A percentile compares a stretch with the other conserved stretches of the same genome.
Evolutionary conservation across 2,888 invertebrate genomes (phyloP).

Genomic region (Scelioninae gen. 2): DNA sequence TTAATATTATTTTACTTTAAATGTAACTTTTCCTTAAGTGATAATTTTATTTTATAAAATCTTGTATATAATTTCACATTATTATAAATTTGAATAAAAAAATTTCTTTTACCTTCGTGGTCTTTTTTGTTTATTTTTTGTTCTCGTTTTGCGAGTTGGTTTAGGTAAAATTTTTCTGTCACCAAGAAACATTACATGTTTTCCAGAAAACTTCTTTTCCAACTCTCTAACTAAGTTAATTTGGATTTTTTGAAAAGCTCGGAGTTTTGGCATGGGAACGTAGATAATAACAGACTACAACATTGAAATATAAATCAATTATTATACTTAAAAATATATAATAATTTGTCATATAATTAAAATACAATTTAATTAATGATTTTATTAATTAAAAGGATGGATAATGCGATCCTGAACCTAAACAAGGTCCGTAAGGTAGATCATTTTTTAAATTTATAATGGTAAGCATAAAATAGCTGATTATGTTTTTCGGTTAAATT

Average conservation of each 20-base stretch:
- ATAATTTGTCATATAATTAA: too few species aligned
- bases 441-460: too few species aligned
- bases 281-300: conserved; percentile 97
- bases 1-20: too few species aligned
- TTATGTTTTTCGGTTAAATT: too few species aligned
- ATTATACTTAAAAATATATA: not conserved
- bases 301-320: conserved; percentile 24
- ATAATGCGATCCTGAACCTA: too few species aligned
- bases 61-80: not conserved
- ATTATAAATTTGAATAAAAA: too few species aligned
- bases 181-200: conserved; percentile 98
- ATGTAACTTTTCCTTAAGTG: too few species aligned
- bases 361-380: too few species aligned
- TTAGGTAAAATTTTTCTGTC: conserved; percentile 98
- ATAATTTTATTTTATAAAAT: not conserved
- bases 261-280: conserved; percentile 98
- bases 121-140: conserved; percentile 84
- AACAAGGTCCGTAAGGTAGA: too few species aligned
- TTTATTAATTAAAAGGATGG: too few species aligned
- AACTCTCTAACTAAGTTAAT: conserved; percentile 92
- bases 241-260: conserved; percentile 98
- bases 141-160: conserved; percentile 94
- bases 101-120: conserved; percentile 83
- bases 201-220: conserved; percentile 99
- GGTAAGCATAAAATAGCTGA: too few species aligned